Evolutionary conservation across 1,140 invertebrate genomes (phyloP).

Genomic region (Monomorium pharaonis): DNA sequence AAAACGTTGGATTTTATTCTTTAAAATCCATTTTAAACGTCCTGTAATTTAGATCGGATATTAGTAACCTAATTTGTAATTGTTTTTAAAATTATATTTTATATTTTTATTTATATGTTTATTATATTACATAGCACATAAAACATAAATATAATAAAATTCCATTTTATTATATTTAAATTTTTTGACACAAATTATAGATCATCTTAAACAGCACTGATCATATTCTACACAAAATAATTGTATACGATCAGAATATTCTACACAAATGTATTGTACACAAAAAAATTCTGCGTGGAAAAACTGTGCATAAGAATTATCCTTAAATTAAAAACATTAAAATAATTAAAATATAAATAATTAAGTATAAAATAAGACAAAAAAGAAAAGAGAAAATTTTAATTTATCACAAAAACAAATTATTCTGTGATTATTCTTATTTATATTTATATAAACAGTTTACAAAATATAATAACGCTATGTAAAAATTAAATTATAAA

Average conservation of each 20-base stretch:
- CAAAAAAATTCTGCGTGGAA: too few species aligned
- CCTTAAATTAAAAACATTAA: too few species aligned
- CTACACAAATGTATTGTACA: too few species aligned
- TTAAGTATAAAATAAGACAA: not conserved
- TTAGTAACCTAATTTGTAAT: not conserved
- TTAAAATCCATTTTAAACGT: not conserved
- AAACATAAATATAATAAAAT: not conserved
- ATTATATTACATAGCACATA: not conserved
- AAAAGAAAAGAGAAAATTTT: not conserved
- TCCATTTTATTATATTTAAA: not conserved
- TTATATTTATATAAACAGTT: not conserved
- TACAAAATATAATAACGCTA: not conserved
- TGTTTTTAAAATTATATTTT: not conserved
- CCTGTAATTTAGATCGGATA: not conserved
- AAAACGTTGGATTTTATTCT: not conserved
- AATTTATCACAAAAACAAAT: not conserved
- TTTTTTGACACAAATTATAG: not conserved
- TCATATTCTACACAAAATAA: too few species aligned
- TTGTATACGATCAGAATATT: too few species aligned
- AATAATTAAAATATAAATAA: not conserved
- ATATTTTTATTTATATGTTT: too few species aligned
- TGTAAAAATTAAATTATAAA: not conserved
- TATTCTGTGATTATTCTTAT: too few species aligned
- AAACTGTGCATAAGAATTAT: too few species aligned
- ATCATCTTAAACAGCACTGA: not conserved